Percentiles rank a stretch among this genome's conserved stretches.
Conservation (phyloP, 2,888 invertebrate genomes). For the Cheilosia scutellata region DNA sequence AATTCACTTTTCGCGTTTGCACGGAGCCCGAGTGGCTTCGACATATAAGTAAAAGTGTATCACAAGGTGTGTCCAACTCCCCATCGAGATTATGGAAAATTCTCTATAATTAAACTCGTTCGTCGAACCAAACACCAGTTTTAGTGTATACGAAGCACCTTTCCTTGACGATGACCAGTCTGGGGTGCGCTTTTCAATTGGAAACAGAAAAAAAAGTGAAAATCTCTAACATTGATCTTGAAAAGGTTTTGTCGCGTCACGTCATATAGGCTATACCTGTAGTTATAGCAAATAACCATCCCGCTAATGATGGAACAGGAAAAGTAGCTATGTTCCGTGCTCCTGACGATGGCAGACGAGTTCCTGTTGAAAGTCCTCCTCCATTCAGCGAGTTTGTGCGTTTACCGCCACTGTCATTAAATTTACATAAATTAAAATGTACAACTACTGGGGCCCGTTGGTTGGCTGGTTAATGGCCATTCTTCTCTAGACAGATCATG, state of each 20-base stretch:
- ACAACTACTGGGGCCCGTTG: neutral
- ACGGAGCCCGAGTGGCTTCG: neutral
- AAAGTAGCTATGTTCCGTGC: slow-evolving; percentile 1
- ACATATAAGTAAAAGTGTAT: slow-evolving; percentile 65
- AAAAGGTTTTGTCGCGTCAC: slow-evolving; percentile 24
- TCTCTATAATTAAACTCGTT: slow-evolving; percentile 56
- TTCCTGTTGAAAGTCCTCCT: slow-evolving; percentile 24
- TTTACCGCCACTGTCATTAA: slow-evolving; percentile 18
- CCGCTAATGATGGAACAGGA: no score
- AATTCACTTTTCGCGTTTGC: slow-evolving; percentile 50
- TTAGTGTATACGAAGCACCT: slow-evolving; percentile 28
- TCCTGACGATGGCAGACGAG: neutral
- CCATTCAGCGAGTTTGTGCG: neutral
- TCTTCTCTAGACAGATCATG: slow-evolving; percentile 27
- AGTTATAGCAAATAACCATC: neutral
- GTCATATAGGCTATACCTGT: slow-evolving; percentile 23
- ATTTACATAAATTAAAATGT: slow-evolving; percentile 63
- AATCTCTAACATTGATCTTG: slow-evolving; percentile 72
- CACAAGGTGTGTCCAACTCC: slow-evolving; percentile 60
- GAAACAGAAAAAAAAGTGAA: slow-evolving; percentile 54
- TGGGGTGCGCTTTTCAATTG: slow-evolving; percentile 2
- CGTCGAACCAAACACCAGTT: slow-evolving; percentile 42
- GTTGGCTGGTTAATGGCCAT: neutral
- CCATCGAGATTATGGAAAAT: slow-evolving; percentile 57
- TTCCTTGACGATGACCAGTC: slow-evolving; percentile 25